phyloP scores from a whole-genome alignment of 2,797 vertebrate species.

The Chiroxiphia lanceolata region DNA sequence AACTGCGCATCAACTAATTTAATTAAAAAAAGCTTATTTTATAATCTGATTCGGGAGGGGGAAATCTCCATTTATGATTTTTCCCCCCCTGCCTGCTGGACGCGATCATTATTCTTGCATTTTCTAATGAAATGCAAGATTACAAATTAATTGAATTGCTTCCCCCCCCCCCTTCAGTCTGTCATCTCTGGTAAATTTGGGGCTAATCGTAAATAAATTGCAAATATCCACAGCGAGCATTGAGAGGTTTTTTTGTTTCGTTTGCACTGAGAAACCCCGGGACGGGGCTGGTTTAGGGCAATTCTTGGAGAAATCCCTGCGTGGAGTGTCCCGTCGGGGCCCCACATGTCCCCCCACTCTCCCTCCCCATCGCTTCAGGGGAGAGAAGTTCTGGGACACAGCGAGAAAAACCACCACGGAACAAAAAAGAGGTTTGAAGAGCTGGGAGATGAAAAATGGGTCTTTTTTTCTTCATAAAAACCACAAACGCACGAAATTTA shows the following conservation, averaged over 20 bases:
- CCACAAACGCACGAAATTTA: not conserved
- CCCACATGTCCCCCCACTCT: not conserved
- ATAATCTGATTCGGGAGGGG: conserved; percentile 35
- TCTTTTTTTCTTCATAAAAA: not conserved
- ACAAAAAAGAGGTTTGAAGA: not conserved
- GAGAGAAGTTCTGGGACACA: not conserved
- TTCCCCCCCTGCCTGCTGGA: not conserved
- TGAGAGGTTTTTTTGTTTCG: not conserved
- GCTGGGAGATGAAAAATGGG: not conserved
- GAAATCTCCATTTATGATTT: not conserved
- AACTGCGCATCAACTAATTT: conserved; percentile 5
- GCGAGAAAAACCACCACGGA: not conserved
- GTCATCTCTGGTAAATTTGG: conserved; percentile 34
- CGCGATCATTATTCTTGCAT: conserved; percentile 35
- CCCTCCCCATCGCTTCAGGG: not conserved
- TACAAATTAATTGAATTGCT: conserved; percentile 61
- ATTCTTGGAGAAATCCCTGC: not conserved
- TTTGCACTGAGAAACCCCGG: not conserved
- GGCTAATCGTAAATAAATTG: conserved; percentile 9
- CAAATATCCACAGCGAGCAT: not conserved
- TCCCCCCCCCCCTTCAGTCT: not conserved
- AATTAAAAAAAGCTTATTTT: conserved; percentile 42
- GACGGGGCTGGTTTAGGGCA: not conserved
- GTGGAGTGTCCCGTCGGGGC: not conserved
- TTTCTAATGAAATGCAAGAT: conserved; percentile 62